These are phyloP conservation scores for Pseudachorutes palmiensis DNA, from an alignment of 1,140 invertebrate genomes.

Conservation along the genomic window DNA sequence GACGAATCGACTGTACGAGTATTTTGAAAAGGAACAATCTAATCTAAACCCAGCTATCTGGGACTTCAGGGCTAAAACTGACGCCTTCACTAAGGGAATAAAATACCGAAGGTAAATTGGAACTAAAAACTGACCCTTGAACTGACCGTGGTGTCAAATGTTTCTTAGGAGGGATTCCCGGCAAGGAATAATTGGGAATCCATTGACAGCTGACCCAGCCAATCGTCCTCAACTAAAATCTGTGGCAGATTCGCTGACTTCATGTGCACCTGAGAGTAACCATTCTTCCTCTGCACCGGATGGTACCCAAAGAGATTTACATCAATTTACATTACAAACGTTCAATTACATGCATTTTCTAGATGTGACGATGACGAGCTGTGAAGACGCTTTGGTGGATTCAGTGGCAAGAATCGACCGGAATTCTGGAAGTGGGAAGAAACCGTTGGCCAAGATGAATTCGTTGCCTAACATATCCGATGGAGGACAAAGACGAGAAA, in stretches of 20 bases:
- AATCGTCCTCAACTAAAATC: constrained; percentile 4
- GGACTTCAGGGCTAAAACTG: background rate
- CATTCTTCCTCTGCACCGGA: background rate
- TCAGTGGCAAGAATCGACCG: background rate
- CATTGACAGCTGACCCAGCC: background rate
- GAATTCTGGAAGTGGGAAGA: background rate
- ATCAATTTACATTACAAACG: background rate
- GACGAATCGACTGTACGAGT: constrained; percentile 81
- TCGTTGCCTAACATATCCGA: background rate
- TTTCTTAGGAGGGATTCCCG: background rate
- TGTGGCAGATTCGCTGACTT: background rate
- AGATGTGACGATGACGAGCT: background rate
- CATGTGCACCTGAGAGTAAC: background rate
- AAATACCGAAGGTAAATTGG: background rate
- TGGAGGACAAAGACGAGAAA: too few species aligned
- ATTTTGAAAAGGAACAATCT: constrained; percentile 60
- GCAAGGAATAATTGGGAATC: background rate
- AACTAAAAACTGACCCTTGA: too few species aligned
- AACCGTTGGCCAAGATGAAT: background rate
- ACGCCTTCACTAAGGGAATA: background rate
- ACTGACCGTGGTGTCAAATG: too few species aligned
- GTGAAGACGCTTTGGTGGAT: background rate
- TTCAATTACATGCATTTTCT: background rate
- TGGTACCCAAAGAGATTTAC: background rate
- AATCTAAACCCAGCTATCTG: constrained; percentile 21